These are phyloP conservation scores for Isurus oxyrinchus DNA, from an alignment of 2,113 vertebrate genomes.

Conservation along the genomic window DNA sequence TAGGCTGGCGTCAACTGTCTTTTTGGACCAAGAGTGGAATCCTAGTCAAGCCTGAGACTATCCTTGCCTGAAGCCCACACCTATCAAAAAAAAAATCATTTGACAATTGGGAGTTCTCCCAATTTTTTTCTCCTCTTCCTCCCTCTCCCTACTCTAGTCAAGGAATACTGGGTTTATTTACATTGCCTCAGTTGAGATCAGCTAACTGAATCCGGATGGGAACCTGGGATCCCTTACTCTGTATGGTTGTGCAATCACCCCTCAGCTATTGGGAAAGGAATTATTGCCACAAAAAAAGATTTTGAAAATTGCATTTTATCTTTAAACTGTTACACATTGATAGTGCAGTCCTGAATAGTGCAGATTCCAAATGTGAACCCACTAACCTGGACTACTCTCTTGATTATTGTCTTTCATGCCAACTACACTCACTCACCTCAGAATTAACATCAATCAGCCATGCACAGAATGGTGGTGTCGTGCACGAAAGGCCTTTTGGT, in stretches of 20 bases:
- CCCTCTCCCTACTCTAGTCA: neutral
- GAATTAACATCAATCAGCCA: too few species aligned
- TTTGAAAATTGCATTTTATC: too few species aligned
- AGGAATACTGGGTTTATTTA: neutral
- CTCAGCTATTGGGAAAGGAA: neutral
- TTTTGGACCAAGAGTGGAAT: too few species aligned
- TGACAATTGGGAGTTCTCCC: neutral
- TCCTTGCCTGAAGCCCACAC: neutral
- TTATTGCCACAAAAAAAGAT: neutral
- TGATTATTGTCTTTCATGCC: too few species aligned
- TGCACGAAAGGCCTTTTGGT: too few species aligned
- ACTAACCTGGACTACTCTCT: too few species aligned
- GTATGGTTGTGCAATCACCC: neutral
- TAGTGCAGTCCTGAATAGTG: neutral
- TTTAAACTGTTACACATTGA: neutral
- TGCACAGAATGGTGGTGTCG: too few species aligned
- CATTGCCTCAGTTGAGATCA: neutral
- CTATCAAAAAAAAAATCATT: neutral
- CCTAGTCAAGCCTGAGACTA: too few species aligned
- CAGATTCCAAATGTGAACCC: too few species aligned
- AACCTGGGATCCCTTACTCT: neutral
- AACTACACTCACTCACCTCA: too few species aligned
- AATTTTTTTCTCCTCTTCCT: neutral
- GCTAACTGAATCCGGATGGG: neutral
- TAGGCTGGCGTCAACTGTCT: too few species aligned